These are phyloP conservation scores for Callopanchax toddi DNA, from an alignment of 2,113 vertebrate species.

Conservation along the genomic window DNA sequence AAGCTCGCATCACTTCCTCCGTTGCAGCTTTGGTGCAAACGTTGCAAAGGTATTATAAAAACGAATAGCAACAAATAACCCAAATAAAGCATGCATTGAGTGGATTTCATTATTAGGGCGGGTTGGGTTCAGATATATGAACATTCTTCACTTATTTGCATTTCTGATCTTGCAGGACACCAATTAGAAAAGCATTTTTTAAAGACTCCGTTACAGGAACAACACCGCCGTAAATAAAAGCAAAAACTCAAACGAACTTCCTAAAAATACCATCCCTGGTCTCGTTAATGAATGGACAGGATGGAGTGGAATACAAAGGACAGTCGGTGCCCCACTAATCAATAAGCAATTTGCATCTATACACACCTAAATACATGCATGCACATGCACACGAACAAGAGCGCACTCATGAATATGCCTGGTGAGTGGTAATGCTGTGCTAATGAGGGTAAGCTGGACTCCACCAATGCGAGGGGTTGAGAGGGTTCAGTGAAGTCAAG, in stretches of 20 bases:
- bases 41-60: constrained; percentile 15
- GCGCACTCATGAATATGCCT: neutral
- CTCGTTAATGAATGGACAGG: neutral
- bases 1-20: constrained; percentile 48
- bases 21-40: constrained; percentile 23
- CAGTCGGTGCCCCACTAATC: constrained; percentile 1
- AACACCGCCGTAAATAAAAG: too few relatives aligned
- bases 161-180: too few relatives aligned
- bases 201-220: too few relatives aligned
- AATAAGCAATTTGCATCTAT: constrained; percentile 13
- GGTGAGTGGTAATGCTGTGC: constrained; percentile 53
- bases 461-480: constrained; percentile 59
- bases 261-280: neutral
- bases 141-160: neutral
- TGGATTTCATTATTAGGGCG: neutral
- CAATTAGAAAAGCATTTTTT: too few relatives aligned
- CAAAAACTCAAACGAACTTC: neutral
- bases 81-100: neutral
- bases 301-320: neutral
- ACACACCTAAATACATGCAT: constrained; percentile 11
- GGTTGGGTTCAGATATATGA: constrained; percentile 9
- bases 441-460: constrained; percentile 66
- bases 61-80: neutral
- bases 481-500: constrained; percentile 56
- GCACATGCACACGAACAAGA: neutral